Evolutionary conservation across 2,113 vertebrate genomes (phyloP).

Genomic region (Hiodon alosoides): DNA sequence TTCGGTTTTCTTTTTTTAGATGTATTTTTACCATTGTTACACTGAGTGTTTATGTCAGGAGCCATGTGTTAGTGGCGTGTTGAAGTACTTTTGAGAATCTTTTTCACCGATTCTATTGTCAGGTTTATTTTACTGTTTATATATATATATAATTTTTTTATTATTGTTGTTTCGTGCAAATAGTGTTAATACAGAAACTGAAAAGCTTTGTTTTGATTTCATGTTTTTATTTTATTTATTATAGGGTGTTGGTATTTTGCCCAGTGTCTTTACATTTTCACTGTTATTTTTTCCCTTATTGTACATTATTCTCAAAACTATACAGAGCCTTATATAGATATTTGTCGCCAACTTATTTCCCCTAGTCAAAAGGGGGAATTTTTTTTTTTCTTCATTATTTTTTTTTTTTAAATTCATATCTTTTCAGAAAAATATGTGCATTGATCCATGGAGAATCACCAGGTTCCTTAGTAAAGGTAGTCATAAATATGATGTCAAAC

Average conservation of each 20-base stretch:
- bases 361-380: not conserved
- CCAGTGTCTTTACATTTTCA: not conserved
- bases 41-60: not conserved
- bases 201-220: not conserved
- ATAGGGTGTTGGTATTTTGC: not conserved
- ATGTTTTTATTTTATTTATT: not conserved
- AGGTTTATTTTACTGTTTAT: not conserved
- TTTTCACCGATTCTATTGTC: not conserved
- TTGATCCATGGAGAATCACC: not conserved
- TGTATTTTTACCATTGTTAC: not conserved
- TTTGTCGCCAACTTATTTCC: not conserved
- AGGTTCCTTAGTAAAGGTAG: no score
- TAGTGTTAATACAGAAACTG: conserved; percentile 1
- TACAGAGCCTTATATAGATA: not conserved
- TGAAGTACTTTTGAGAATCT: not conserved
- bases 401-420: not conserved
- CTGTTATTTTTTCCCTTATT: not conserved
- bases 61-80: not conserved
- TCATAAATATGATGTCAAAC: no score
- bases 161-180: conserved; percentile 5
- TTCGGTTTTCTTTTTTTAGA: not conserved
- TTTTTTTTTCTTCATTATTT: no score
- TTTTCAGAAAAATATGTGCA: not conserved
- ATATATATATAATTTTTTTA: not conserved
- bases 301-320: not conserved